These are phyloP conservation scores for Anableps anableps DNA, from an alignment of 2,797 vertebrate genomes.

Conservation along the genomic window DNA sequence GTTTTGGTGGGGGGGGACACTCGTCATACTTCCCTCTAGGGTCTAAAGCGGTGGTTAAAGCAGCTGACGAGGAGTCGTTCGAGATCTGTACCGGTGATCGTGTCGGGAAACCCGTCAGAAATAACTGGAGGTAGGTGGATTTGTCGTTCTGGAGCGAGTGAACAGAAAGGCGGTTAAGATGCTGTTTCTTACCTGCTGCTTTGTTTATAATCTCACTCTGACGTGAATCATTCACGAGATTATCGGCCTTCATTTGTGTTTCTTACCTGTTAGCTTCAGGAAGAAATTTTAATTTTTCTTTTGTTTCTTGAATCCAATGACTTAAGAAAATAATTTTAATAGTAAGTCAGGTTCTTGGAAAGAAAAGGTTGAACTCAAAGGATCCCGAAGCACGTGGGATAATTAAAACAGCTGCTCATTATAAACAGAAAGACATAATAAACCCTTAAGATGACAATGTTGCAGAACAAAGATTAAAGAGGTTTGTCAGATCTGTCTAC, in stretches of 20 bases:
- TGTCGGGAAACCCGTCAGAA: not conserved
- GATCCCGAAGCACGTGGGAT: not conserved
- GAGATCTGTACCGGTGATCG: not conserved
- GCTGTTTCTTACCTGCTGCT: constrained; percentile 47
- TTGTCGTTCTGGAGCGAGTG: not conserved
- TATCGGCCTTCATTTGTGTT: constrained; percentile 3
- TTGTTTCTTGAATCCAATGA: not conserved
- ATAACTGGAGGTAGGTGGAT: constrained; percentile 42
- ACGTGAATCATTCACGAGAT: not conserved
- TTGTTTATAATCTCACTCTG: constrained; percentile 46
- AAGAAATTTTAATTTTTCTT: not conserved
- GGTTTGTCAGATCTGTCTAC: not conserved
- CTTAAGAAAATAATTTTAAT: not conserved
- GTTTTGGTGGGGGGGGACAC: constrained; percentile 32
- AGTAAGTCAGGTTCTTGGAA: not conserved
- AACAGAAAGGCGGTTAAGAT: not conserved
- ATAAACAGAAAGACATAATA: not conserved
- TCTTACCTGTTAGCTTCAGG: not conserved
- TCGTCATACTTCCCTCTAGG: constrained; percentile 43
- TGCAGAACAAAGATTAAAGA: not conserved
- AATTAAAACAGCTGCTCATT: not conserved
- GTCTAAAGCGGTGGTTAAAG: constrained; percentile 34
- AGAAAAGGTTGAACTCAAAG: not conserved
- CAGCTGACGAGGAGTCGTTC: constrained; percentile 13
- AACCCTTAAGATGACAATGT: not conserved